A percentile compares a stretch with the other conserved stretches of the same genome.
phyloP scores from a whole-genome alignment of 2,888 invertebrate genomes.

The Serripes groenlandicus region DNA sequence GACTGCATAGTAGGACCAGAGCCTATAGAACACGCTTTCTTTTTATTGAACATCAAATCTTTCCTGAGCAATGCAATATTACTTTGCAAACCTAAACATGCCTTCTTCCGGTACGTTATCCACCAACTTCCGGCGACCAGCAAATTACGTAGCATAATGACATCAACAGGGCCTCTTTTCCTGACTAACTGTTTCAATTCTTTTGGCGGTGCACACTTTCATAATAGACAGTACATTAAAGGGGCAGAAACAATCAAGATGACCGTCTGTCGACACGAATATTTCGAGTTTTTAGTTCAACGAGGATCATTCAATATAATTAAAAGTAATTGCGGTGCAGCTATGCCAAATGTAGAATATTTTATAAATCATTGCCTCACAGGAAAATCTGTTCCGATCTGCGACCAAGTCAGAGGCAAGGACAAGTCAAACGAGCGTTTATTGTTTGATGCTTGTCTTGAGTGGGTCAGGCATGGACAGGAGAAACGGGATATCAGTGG shows the following conservation, averaged over 20 bases:
- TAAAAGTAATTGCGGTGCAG: too few species aligned
- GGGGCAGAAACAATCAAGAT: background rate
- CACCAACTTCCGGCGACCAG: background rate
- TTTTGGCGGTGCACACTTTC: background rate
- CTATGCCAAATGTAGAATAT: background rate
- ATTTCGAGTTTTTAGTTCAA: too few species aligned
- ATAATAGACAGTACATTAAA: too few species aligned
- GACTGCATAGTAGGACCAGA: slow-evolving; percentile 6
- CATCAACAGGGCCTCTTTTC: background rate
- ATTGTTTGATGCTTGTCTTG: background rate
- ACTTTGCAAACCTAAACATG: slow-evolving; percentile 1
- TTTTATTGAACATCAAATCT: background rate
- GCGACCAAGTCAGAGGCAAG: background rate
- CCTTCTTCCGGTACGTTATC: background rate
- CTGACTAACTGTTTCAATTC: background rate
- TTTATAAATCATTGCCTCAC: background rate
- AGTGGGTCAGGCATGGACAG: background rate
- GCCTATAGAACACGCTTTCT: background rate
- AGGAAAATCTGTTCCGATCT: background rate
- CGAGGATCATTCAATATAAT: too few species aligned
- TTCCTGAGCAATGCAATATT: background rate
- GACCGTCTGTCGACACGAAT: background rate
- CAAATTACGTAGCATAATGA: background rate
- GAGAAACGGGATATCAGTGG: background rate
- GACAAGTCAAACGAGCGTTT: too few species aligned